Base-by-base conservation (phyloP, 2,113 vertebrate species). In the Myodes glareolus region DNA sequence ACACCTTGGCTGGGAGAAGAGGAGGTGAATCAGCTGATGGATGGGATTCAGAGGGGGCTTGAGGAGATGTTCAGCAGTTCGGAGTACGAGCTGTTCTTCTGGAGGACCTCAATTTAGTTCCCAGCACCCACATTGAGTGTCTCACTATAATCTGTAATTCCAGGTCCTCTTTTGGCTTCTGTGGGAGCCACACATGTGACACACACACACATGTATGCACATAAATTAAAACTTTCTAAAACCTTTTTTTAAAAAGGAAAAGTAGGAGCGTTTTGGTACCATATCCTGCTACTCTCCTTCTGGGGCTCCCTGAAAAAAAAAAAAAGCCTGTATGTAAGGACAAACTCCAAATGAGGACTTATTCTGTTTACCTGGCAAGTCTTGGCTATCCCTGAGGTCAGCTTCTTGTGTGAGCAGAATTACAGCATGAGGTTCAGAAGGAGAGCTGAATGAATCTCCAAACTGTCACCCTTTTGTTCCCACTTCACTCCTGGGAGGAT, bases 361-460 rank as follows among this genome's bases (percentile, higher is more conserved):
- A 16, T 16, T 33, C 5, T 67, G 0, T 14, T 73, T 67, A 17
- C 52, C 11, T 50, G 55, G 27, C 3, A 58, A 72, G 31, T 6
- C 25, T 1, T 33, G 0, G 1, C 7, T 45, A 52, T 45, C 19
- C 39, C 29, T 0, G 23, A 55, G 29, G 45, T 39, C 36, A 72
- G 29, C 61, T 55, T 33, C n/a, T 67, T 55, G 8, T 1, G 0
- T 31, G 14, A 73, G 95, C 36, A 19, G 2, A 77, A 63, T 3
- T 85, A 39, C 39, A 31, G 47, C 8, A 2, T 5, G n/a, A 31
- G 13, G 27, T 36, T 88, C 31, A 8, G 27, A 19, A 76, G 31
- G 14, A 45, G 21, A 21, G 58, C 67, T 50, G 7, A 5, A 1
- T 2, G 31, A 10, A 2, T 25, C 39, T 11, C 52, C 27, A 52